Conservation (phyloP, 2,888 invertebrate genomes). For the Diaphora mendica region DNA sequence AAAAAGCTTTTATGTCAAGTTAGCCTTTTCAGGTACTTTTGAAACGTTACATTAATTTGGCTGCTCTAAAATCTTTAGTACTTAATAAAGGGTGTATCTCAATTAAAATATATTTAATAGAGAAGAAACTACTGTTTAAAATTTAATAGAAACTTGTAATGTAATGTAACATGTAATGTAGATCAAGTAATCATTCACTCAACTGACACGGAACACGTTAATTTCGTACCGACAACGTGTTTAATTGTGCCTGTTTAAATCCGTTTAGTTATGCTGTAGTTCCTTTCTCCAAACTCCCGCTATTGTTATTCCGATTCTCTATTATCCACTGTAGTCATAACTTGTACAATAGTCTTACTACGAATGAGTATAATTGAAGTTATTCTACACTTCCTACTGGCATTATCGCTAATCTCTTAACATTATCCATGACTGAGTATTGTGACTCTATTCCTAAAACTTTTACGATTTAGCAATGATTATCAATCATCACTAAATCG, state of each 20-base stretch:
- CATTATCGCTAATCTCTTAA: not conserved
- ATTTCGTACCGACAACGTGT: not conserved
- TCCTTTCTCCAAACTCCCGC: not conserved
- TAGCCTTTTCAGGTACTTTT: too few species aligned
- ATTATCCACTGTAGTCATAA: not conserved
- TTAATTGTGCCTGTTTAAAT: not conserved
- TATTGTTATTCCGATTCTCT: not conserved
- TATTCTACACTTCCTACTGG: not conserved
- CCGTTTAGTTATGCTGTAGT: not conserved
- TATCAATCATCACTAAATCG: too few species aligned
- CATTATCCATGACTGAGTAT: too few species aligned
- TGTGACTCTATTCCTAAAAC: too few species aligned
- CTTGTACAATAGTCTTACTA: not conserved
- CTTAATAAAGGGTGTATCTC: not conserved
- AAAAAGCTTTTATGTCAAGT: too few species aligned
- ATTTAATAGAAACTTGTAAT: not conserved
- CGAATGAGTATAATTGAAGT: not conserved
- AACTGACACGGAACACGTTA: not conserved
- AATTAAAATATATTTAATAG: not conserved
- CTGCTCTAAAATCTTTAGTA: too few species aligned
- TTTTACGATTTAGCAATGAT: too few species aligned
- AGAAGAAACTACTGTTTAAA: not conserved
- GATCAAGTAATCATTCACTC: not conserved
- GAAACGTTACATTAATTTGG: too few species aligned
- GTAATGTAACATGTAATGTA: too few species aligned